A percentile compares a stretch with the other conserved stretches of the same genome.
phyloP scores from a whole-genome alignment of 2,888 invertebrate species.

The Eupithecia dodoneata region DNA sequence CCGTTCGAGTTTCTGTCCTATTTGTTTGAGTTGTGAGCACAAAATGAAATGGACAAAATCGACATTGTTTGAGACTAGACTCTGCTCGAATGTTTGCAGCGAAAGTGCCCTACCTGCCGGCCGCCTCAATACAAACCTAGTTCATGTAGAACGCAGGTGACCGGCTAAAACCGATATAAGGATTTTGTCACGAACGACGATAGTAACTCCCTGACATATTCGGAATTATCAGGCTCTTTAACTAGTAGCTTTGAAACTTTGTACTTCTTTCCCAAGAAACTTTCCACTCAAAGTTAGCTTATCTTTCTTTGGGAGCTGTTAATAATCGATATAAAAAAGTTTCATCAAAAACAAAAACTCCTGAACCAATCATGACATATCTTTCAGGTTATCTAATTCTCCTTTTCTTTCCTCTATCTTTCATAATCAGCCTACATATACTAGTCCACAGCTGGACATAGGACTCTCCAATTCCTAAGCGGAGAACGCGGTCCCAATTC shows the following conservation, averaged over 20 bases:
- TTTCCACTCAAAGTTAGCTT: background rate
- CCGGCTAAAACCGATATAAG: background rate
- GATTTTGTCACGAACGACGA: background rate
- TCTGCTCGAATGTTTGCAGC: slow-evolving; percentile 50
- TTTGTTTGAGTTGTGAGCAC: slow-evolving; percentile 82
- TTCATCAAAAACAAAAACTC: background rate
- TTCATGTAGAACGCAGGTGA: background rate
- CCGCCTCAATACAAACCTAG: background rate
- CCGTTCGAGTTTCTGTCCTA: slow-evolving; percentile 73
- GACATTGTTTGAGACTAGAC: slow-evolving; percentile 76
- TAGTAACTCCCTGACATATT: background rate
- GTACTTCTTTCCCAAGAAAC: background rate
- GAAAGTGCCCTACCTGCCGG: slow-evolving; percentile 29
- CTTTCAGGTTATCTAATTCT: background rate
- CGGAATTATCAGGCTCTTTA: background rate
- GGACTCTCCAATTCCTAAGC: background rate
- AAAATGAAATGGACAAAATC: slow-evolving; percentile 76
- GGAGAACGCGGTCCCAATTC: background rate
- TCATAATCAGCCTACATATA: background rate
- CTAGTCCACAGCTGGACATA: background rate
- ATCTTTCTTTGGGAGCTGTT: background rate
- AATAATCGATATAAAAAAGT: background rate
- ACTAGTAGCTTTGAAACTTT: background rate
- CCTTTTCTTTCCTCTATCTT: background rate
- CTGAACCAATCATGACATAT: background rate